These are phyloP conservation scores for Pedetes capensis DNA, from an alignment of 2,113 vertebrate genomes.

Conservation along the genomic window DNA sequence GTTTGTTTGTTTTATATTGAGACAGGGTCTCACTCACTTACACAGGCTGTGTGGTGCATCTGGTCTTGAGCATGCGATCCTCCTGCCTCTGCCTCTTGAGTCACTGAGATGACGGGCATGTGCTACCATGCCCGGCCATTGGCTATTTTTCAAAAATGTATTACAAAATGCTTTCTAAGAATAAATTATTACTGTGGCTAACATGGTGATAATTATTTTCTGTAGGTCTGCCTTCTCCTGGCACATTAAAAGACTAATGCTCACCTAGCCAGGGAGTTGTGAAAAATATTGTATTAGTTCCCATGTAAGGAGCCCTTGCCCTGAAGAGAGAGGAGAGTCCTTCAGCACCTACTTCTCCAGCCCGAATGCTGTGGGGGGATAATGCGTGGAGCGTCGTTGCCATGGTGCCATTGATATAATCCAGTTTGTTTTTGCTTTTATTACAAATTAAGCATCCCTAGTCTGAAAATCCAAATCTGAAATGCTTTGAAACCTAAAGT, in stretches of 20 bases:
- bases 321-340: not conserved
- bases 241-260: not conserved
- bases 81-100: no score
- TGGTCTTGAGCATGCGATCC: no score
- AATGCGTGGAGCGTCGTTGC: not conserved
- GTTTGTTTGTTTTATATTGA: no score
- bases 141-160: conserved; percentile 50
- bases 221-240: conserved; percentile 45
- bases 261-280: not conserved
- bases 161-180: conserved; percentile 51
- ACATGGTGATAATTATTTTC: conserved; percentile 50
- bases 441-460: not conserved
- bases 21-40: no score
- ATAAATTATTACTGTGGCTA: conserved; percentile 59
- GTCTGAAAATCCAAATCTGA: not conserved
- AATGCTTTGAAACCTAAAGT: not conserved
- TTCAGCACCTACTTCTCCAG: not conserved
- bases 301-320: not conserved
- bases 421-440: conserved; percentile 33
- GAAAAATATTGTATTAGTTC: not conserved
- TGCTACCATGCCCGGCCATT: no score
- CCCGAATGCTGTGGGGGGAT: not conserved
- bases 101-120: no score
- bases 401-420: not conserved
- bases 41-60: no score